Base-by-base conservation (phyloP, 2,888 invertebrate species). In the Perizoma affinitatum region DNA sequence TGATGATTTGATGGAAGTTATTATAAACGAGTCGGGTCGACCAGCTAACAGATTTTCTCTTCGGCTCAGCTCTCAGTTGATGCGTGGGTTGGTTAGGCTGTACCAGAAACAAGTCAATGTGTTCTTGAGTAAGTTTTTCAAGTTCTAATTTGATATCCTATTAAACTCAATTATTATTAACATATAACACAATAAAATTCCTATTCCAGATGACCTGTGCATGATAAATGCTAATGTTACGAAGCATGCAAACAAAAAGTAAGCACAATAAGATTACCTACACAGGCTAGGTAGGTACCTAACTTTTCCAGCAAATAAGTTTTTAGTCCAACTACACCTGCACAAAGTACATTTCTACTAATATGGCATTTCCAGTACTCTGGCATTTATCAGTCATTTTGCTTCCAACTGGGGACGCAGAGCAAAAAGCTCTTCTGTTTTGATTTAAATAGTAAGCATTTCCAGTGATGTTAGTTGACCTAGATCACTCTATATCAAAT, bases 41-140 rank as follows among this genome's bases (percentile, higher is more conserved):
- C 82, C 87, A 5, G 65, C 76, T 6, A 80, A 83, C 38, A 82
- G 90, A 59, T 91, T 90, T 73, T 91, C 91, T 2, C 76, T 91
- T 10, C 84, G 91, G 0, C 76, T 91, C 36, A 90, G 89, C 68
- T 90, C 90, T 10, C 89, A 90, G 62, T 75, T 91, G 11, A 72
- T 90, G 72, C 77, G 88, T 10, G 91, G 91, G 0, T 72, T 91
- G 51, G 87, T 83, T 4, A 79, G 88, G 61, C 71, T 91, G 33
- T 90, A 90, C 63, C 84, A 88, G 59, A 81, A 76, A 64, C 89
- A 91, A 79, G 87, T 80, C 11, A 75, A 78, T 1, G 66, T 83
- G 9, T 80, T 86, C 36, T 59, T 89, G 61, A 78, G 91, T 90
- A 75, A 74, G 82, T 72, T 47, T 35, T 8, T 34, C 49, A 11